Conservation (phyloP, 2,113 vertebrate species). For the Austrofundulus limnaeus region DNA sequence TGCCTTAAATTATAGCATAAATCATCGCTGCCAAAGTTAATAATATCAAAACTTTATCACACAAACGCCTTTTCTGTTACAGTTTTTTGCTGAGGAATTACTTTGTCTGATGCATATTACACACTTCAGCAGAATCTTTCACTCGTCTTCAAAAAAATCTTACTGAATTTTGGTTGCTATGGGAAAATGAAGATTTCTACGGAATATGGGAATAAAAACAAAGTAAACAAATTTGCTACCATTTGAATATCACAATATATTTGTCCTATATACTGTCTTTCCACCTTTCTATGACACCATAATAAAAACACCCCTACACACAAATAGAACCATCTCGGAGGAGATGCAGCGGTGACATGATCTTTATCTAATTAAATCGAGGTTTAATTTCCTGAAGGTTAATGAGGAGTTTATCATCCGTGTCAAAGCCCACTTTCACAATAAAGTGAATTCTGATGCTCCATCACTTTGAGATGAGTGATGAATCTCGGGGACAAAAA, state of each 20-base stretch:
- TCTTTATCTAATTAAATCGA: conserved; percentile 75
- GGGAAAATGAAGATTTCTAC: conserved; percentile 3
- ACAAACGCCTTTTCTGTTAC: conserved; percentile 39
- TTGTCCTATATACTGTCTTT: conserved; percentile 7
- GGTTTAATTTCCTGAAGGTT: conserved; percentile 75
- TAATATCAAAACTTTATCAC: conserved; percentile 67
- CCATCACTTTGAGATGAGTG: conserved; percentile 53
- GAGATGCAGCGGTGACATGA: conserved; percentile 59
- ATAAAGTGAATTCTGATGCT: conserved; percentile 45
- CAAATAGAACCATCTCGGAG: conserved; percentile 50
- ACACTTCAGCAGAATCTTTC: conserved; percentile 44
- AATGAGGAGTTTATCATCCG: conserved; percentile 74
- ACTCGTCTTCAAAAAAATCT: conserved; percentile 34
- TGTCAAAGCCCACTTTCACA: conserved; percentile 60
- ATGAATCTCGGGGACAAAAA: conserved; percentile 20
- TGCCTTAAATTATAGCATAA: conserved; percentile 68
- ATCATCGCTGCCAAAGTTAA: conserved; percentile 69
- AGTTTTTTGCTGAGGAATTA: conserved; percentile 52
- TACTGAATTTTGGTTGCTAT: conserved; percentile 36
- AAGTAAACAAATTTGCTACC: conserved; percentile 27
- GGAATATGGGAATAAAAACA: conserved; percentile 12
- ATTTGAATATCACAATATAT: conserved; percentile 19
- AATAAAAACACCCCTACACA: conserved; percentile 3
- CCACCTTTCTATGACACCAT: not conserved
- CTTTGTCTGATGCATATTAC: conserved; percentile 47